Evolutionary conservation across 2,113 vertebrate genomes (phyloP).

Genomic region (Hyla sarda): DNA sequence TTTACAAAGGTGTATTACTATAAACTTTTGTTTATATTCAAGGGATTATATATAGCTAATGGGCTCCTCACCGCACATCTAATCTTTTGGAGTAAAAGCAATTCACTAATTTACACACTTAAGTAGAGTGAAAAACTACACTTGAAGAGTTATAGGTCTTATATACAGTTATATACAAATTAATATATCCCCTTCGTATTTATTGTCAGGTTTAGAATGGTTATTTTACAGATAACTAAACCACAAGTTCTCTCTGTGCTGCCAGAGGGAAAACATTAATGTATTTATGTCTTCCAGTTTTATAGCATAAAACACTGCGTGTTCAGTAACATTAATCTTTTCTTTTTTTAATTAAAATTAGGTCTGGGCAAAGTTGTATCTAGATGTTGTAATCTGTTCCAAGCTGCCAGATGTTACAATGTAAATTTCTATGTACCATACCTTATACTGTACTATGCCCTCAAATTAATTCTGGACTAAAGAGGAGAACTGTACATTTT

Average conservation of each 20-base stretch:
- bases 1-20: too few relatives aligned
- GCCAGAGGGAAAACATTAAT: neutral
- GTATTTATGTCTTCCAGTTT: neutral
- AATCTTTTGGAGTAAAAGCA: neutral
- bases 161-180: neutral
- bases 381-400: constrained; percentile 3
- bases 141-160: neutral
- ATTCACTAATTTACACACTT: neutral
- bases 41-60: neutral
- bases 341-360: constrained; percentile 22
- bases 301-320: neutral
- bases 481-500: neutral
- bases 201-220: neutral
- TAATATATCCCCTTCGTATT: neutral
- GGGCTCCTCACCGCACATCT: neutral
- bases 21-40: too few relatives aligned
- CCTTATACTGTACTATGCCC: neutral
- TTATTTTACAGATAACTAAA: constrained; percentile 6
- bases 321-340: constrained; percentile 22
- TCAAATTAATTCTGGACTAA: neutral
- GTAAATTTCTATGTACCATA: neutral
- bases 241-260: neutral
- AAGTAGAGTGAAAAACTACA: neutral
- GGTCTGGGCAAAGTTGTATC: neutral
- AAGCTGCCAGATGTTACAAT: constrained; percentile 1